Conservation (phyloP, 2,113 vertebrate genomes). For the Pantherophis guttatus region DNA sequence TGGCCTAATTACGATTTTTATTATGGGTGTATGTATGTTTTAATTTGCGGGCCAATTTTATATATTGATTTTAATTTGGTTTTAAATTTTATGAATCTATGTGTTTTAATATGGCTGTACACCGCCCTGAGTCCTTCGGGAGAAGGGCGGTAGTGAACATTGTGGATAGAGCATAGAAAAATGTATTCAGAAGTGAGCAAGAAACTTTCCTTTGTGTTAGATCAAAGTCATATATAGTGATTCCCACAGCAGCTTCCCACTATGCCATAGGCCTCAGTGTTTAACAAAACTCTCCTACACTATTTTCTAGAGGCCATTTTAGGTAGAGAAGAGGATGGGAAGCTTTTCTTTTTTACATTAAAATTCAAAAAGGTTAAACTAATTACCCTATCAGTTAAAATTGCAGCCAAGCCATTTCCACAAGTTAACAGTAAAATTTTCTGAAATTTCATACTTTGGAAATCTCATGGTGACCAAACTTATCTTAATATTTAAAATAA, state of each 20-base stretch:
- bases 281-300: not conserved
- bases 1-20: too few species aligned
- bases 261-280: not conserved
- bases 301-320: not conserved
- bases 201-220: not conserved
- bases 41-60: too few species aligned
- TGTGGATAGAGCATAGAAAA: not conserved
- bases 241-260: not conserved
- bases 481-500: not conserved
- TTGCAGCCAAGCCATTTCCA: not conserved
- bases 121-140: too few species aligned
- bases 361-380: not conserved
- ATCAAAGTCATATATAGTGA: not conserved
- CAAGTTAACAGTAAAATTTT: not conserved
- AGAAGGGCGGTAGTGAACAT: not conserved
- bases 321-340: not conserved
- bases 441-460: not conserved
- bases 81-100: too few species aligned
- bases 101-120: too few species aligned
- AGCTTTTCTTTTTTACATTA: not conserved
- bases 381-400: not conserved
- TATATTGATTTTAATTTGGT: too few species aligned
- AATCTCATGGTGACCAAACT: not conserved
- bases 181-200: not conserved
- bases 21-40: too few species aligned